Percentiles rank a stretch among this genome's conserved stretches.
phyloP scores from a whole-genome alignment of 2,797 vertebrate species.

The Propithecus deckenii region DNA sequence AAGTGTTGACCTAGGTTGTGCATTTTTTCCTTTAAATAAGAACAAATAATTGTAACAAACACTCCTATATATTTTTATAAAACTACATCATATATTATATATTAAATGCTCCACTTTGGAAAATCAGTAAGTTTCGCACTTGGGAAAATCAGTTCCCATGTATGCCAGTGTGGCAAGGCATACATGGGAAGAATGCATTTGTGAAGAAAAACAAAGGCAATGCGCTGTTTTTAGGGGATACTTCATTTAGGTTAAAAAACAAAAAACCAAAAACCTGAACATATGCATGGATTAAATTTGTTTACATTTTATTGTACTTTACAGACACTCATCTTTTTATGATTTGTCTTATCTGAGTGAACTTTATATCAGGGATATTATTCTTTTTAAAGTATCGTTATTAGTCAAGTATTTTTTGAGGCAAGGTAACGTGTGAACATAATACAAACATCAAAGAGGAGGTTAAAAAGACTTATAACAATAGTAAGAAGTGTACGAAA shows the following conservation, averaged over 20 bases:
- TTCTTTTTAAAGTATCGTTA: background rate
- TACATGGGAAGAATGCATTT: background rate
- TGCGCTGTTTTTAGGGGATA: background rate
- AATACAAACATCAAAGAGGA: background rate
- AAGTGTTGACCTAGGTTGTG: background rate
- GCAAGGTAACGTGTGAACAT: background rate
- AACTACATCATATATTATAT: background rate
- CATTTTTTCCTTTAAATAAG: background rate
- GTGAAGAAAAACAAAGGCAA: background rate
- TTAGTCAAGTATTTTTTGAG: constrained; percentile 1
- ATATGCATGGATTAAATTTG: background rate
- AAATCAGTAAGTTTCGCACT: background rate
- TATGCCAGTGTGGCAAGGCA: background rate
- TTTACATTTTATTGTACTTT: constrained; percentile 53
- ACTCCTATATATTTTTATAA: background rate
- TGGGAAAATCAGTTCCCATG: background rate
- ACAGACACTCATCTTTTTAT: background rate
- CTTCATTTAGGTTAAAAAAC: background rate
- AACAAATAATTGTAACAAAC: background rate
- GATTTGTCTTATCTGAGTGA: constrained; percentile 14
- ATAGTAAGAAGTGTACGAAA: background rate
- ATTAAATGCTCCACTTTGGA: background rate
- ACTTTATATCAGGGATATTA: background rate
- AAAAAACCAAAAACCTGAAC: background rate
- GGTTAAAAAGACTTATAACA: background rate